These are phyloP conservation scores for Psococerastis gibbosa DNA, from an alignment of 2,888 invertebrate genomes.

Conservation along the genomic window DNA sequence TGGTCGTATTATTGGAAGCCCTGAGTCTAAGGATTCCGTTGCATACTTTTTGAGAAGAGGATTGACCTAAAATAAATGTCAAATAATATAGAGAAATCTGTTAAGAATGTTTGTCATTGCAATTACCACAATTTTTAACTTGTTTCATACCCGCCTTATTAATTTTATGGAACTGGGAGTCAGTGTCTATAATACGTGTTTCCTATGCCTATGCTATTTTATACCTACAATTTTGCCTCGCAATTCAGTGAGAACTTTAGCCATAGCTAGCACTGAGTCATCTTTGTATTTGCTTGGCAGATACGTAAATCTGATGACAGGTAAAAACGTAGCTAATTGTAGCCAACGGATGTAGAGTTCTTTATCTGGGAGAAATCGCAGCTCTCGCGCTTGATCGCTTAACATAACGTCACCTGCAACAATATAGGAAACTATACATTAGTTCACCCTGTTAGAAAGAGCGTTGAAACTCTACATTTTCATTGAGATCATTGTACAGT, in stretches of 20 bases:
- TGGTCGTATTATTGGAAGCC: constrained; percentile 68
- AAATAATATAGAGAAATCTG: constrained; percentile 15
- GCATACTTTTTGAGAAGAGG: constrained; percentile 58
- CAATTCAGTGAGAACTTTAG: constrained; percentile 51
- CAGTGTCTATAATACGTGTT: too few relatives aligned
- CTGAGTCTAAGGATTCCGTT: constrained; percentile 58
- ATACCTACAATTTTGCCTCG: constrained; percentile 46
- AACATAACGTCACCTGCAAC: background rate
- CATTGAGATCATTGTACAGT: too few relatives aligned
- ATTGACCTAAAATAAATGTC: constrained; percentile 38
- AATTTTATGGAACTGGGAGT: too few relatives aligned
- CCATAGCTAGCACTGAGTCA: constrained; percentile 53
- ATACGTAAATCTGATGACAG: constrained; percentile 79
- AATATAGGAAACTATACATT: too few relatives aligned
- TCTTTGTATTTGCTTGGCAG: constrained; percentile 68
- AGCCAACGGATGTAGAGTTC: constrained; percentile 82
- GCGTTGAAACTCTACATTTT: too few relatives aligned
- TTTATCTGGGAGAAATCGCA: constrained; percentile 39
- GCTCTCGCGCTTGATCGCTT: constrained; percentile 21
- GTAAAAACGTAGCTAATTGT: constrained; percentile 75
- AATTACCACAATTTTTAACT: constrained; percentile 11
- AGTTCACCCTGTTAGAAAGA: too few relatives aligned
- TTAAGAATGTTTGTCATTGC: background rate
- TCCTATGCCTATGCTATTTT: too few relatives aligned
- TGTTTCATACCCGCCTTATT: background rate